These are phyloP conservation scores for Gymnarchus niloticus DNA, from an alignment of 2,113 vertebrate genomes.

Conservation along the genomic window DNA sequence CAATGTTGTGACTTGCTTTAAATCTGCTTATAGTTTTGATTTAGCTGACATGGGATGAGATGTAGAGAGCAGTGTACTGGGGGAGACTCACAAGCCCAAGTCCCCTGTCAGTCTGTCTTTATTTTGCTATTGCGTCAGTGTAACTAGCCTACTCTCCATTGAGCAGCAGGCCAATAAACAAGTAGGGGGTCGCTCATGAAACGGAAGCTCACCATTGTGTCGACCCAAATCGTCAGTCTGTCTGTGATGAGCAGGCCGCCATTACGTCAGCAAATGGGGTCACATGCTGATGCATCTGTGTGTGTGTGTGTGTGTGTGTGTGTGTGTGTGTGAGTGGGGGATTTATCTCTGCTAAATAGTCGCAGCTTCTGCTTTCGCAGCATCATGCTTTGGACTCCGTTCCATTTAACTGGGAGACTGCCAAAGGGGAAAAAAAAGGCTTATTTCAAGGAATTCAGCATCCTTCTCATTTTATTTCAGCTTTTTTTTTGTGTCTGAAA, in stretches of 20 bases:
- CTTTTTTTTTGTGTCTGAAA: conserved; percentile 37
- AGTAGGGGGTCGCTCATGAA: neutral
- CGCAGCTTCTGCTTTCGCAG: neutral
- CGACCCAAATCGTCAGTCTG: neutral
- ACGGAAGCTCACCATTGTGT: neutral
- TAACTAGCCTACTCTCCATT: neutral
- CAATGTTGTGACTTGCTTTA: neutral
- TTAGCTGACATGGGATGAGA: neutral
- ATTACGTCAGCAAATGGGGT: conserved; percentile 35
- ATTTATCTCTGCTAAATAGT: neutral
- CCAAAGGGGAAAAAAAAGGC: neutral
- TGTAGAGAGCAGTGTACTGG: neutral
- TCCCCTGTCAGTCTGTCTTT: neutral
- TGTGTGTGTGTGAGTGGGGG: neutral
- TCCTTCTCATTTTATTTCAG: conserved; percentile 48
- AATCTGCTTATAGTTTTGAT: neutral
- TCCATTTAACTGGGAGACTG: neutral
- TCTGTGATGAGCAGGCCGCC: conserved; percentile 30
- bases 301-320: conserved; percentile 30
- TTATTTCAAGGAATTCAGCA: conserved; percentile 44
- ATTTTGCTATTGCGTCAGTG: neutral
- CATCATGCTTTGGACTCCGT: neutral
- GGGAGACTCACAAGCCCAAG: neutral
- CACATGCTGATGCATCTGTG: conserved; percentile 20
- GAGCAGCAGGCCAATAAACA: neutral